Evolutionary conservation across 2,888 invertebrate species (phyloP), one percentile per base, ranked within the genome.

Genomic region (Periphyllus acericola): DNA sequence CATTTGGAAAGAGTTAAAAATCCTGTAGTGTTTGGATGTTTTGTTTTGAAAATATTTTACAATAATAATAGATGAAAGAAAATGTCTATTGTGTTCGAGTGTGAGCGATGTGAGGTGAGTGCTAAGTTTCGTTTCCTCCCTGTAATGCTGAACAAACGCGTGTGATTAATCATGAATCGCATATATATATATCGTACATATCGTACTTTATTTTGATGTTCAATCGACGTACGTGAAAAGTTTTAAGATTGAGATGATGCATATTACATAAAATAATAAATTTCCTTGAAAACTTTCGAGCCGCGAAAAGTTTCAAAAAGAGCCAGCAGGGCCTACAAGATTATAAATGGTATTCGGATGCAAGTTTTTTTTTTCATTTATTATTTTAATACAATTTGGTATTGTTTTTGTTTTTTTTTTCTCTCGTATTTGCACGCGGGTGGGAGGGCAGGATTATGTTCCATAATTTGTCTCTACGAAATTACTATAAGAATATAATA

Each of bases 311-410:
- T 83, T 83, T 66, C 40, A 8, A 83, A 75, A 76, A 75, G n/a
- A 60, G 21, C 29, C 60, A 40, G 36, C 36, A 75, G 66, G 40
- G 60, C 75, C 75, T 66, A 84, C 36, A 25, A 40, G 40, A 84
- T 60, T 21, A 84, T 46, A 84, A 84, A 84, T 84, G 83, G 40
- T 75, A 40, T 75, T 75, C 75, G 83, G 83, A 66, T 74, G 66
- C 32, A 66, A 66, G 60, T 84, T 75, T 84, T 84, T 46, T 72
- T 84, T 84, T 84, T 40, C 75, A 66, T 83, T 75, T 83, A 36
- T 60, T 76, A 8, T 84, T 66, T 60, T 40, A 60, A 66, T 46
- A 29, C 75, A 84, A 84, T 66, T 84, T 17, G 60, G 75, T 29
- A 32, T 52, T 55, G 83, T 83, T 55, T 74, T 40, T 46, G 21